Conservation (phyloP, 2,113 vertebrate species). For the Carettochelys insculpta region DNA sequence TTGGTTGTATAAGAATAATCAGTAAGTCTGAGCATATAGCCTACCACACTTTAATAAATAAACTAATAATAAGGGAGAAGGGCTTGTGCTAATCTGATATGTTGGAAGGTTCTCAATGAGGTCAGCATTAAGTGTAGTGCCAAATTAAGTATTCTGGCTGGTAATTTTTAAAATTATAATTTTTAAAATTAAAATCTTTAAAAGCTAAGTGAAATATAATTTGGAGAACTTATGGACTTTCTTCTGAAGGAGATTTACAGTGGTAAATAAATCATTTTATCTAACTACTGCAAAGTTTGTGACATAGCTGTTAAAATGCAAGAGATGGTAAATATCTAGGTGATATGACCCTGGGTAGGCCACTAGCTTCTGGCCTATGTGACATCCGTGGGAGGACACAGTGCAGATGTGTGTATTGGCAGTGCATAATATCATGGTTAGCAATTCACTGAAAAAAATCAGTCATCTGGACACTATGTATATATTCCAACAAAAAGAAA, state of each 20-base stretch:
- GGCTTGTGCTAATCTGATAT: not conserved
- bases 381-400: not conserved
- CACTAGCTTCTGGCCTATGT: not conserved
- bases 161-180: not conserved
- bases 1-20: conserved; percentile 58
- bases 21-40: conserved; percentile 44
- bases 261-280: not conserved
- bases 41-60: conserved; percentile 55
- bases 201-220: not conserved
- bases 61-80: conserved; percentile 20
- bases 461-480: not conserved
- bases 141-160: not conserved
- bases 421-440: not conserved
- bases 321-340: not conserved
- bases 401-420: not conserved
- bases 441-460: not conserved
- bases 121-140: not conserved
- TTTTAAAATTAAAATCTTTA: conserved; percentile 16
- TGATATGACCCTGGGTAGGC: not conserved
- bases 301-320: not conserved
- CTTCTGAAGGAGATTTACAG: not conserved
- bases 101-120: conserved; percentile 1
- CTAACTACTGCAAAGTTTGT: not conserved
- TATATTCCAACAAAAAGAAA: not conserved
- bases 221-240: conserved; percentile 11